Evolutionary conservation across 2,888 invertebrate species (phyloP).

Genomic region (Cephus spinipes): DNA sequence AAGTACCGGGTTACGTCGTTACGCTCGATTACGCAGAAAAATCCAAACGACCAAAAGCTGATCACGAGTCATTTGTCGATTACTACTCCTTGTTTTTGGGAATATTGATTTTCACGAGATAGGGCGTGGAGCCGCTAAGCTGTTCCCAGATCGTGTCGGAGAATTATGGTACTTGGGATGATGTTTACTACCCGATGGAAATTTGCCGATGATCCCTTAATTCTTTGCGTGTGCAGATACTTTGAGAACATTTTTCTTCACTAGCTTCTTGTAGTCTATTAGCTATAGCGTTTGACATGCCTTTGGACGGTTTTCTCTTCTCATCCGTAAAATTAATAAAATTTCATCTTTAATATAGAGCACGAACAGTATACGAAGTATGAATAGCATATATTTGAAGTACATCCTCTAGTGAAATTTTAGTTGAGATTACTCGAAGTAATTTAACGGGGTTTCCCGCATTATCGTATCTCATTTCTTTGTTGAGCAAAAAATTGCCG

Average conservation of each 20-base stretch:
- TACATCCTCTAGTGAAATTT: too few species aligned
- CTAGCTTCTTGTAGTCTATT: background rate
- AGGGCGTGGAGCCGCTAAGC: background rate
- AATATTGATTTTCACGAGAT: background rate
- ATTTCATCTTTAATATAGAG: background rate
- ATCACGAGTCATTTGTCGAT: background rate
- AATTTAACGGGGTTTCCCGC: background rate
- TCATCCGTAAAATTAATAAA: background rate
- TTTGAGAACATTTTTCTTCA: background rate
- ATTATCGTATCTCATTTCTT: background rate
- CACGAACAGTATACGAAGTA: too few species aligned
- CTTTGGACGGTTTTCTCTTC: background rate
- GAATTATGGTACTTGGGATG: background rate
- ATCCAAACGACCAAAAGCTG: conserved; percentile 9
- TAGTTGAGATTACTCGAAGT: too few species aligned
- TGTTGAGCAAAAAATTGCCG: background rate
- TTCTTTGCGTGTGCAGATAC: background rate
- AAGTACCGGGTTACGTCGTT: background rate
- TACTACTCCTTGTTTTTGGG: background rate
- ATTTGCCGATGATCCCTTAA: background rate
- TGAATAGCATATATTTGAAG: too few species aligned
- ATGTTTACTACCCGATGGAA: background rate
- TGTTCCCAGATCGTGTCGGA: background rate
- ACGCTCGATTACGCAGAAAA: conserved; percentile 28
- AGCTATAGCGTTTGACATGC: background rate